Base-by-base conservation (phyloP, 2,888 invertebrate genomes). In the Sepioteuthis lessoniana region DNA sequence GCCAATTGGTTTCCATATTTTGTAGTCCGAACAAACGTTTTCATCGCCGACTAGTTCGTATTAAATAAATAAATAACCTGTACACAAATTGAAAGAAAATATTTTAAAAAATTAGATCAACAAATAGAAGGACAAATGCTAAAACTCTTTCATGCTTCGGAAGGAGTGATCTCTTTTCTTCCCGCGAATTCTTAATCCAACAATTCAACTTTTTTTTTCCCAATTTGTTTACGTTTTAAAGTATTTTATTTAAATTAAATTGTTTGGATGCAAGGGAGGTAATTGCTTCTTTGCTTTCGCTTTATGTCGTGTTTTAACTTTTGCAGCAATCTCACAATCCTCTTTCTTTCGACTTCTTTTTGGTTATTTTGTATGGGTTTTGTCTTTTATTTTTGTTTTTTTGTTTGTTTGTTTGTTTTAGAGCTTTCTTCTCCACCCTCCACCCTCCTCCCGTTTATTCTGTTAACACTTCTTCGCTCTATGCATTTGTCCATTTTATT, bases 181-280 rank as follows among this genome's bases (percentile, higher is more conserved):
- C n/a, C 76, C 13, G 76, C n/a, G n/a, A 76, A 76, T 76, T 76
- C n/a, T n/a, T n/a, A 76, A 76, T 76, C 35, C 76, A 35, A 35
- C 76, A n/a, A 19, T 35, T 76, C 76, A n/a, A 5, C n/a, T 76
- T n/a, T 76, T 76, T 76, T 10, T n/a, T 5, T 76, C n/a, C n/a
- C n/a, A n/a, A n/a, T 76, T 76, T 76, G n/a, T 42, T 42, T 42
- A 42, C 42, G 76, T 10, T 76, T 76, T 76, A n/a, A 76, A 76
- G 76, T 35, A 76, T 35, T 76, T 76, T 76, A 76, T 76, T 76
- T 76, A 76, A 76, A 76, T 76, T 76, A 76, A 76, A 76, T 76
- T 76, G 76, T 35, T 76, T 76, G 76, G 76, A 35, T 76, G n/a
- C 76, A 76, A 35, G 76, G 35, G n/a, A 19, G 13, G 35, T 76